phyloP scores from a whole-genome alignment of 1,140 invertebrate species.

The Metopolophium dirhodum region DNA sequence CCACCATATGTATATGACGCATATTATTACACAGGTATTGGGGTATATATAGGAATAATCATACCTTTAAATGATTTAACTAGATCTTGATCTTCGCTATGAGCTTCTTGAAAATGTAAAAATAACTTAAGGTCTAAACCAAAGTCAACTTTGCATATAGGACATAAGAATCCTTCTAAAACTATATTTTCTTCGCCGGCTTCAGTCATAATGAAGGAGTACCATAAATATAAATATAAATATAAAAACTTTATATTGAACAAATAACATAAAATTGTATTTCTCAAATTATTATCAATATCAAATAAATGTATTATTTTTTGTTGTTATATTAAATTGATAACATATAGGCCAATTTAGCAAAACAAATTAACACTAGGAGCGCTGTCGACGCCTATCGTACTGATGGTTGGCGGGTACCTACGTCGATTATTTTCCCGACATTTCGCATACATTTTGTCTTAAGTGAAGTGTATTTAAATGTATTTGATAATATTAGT shows the following conservation, averaged over 20 bases:
- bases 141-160: slow-evolving; percentile 88
- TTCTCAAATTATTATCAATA: no score
- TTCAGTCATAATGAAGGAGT: slow-evolving; percentile 21
- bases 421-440: no score
- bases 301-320: neutral
- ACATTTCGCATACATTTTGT: no score
- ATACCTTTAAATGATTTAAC: slow-evolving; percentile 87
- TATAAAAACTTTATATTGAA: neutral
- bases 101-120: slow-evolving; percentile 85
- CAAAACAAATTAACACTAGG: no score
- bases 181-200: slow-evolving; percentile 68
- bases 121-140: slow-evolving; percentile 82
- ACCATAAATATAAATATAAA: neutral
- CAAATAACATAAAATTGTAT: neutral
- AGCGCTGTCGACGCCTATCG: no score
- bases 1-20: neutral
- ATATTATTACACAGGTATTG: neutral
- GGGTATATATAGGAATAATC: neutral
- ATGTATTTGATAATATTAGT: no score
- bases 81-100: slow-evolving; percentile 88
- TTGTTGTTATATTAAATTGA: neutral
- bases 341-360: neutral
- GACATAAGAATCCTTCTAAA: slow-evolving; percentile 91
- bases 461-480: no score
- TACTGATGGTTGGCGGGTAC: no score